Evolutionary conservation across 2,113 vertebrate genomes (phyloP), one percentile per base, ranked within the genome.

Genomic region (Ochotona princeps): DNA sequence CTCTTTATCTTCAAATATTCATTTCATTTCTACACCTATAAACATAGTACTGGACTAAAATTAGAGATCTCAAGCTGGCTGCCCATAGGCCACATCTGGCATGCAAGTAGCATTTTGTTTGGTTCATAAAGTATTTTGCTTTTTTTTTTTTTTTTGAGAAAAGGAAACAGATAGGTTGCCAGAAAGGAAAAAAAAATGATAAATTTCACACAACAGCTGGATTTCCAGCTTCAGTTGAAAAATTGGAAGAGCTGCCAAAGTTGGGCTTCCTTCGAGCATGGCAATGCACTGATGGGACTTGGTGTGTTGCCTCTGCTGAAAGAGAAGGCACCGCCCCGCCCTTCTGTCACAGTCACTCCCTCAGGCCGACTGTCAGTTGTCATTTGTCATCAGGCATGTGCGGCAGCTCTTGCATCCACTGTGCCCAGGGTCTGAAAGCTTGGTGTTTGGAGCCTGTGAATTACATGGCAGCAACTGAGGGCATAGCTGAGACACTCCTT

Each of bases 161-260:
- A 86, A 54, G 38, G 32, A 23, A 80, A 76, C 11, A 72, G 67
- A 20, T 80, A 67, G 3, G 12, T 67, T 95, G 94, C 81, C 65
- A 96, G 94, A 93, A 83, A 61, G 32, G n/a, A 5, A 44, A 7
- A 51, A 23, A 26, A 32, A 70, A 32, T 61, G 47, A 92, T 83
- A 94, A 60, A 74, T 92, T 94, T 94, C 91, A 95, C 73, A 92
- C 72, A 75, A 84, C 96, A 96, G 84, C 95, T 96, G 91, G 87
- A 93, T 95, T 91, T 92, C 21, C 17, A 95, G 83, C 87, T 89
- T 95, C 89, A 90, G 84, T 78, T 35, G 49, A 83, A 90, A 87
- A 70, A 57, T 54, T 1, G 47, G 57, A 65, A 91, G 28, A 20
- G 21, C 76, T 60, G 23, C 76, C 80, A 49, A 86, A 69, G 18